Percentiles rank a stretch among this genome's conserved stretches.
Evolutionary conservation across 2,797 vertebrate genomes (phyloP).

Genomic region (Margarornis squamiger): DNA sequence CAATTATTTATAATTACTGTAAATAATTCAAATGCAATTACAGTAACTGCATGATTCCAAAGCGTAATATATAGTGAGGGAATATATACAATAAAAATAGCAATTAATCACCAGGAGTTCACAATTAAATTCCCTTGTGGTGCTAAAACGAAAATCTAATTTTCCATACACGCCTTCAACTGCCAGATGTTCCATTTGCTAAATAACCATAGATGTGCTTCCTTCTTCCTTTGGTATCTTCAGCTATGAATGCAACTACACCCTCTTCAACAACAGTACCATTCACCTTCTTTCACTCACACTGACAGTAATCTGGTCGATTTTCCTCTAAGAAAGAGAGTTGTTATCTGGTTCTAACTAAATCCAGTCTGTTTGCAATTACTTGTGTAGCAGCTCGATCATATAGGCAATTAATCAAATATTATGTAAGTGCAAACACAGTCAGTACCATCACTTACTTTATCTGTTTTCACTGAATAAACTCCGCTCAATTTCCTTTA

Average conservation of each 20-base stretch:
- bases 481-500: background rate
- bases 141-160: background rate
- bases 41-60: conserved; percentile 16
- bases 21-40: conserved; percentile 63
- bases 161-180: background rate
- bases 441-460: background rate
- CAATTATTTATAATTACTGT: conserved; percentile 55
- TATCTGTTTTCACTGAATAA: background rate
- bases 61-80: background rate
- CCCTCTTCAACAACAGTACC: background rate
- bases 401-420: background rate
- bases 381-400: background rate
- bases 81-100: conserved; percentile 15
- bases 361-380: background rate
- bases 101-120: background rate
- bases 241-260: background rate
- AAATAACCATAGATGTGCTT: background rate
- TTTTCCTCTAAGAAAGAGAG: background rate
- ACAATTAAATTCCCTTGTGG: background rate
- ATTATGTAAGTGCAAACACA: background rate
- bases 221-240: background rate
- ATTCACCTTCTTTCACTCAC: background rate
- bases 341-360: background rate
- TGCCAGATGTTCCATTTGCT: background rate
- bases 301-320: background rate